These are phyloP conservation scores for Ypsolopha sequella DNA, from an alignment of 2,888 invertebrate species.

Conservation along the genomic window DNA sequence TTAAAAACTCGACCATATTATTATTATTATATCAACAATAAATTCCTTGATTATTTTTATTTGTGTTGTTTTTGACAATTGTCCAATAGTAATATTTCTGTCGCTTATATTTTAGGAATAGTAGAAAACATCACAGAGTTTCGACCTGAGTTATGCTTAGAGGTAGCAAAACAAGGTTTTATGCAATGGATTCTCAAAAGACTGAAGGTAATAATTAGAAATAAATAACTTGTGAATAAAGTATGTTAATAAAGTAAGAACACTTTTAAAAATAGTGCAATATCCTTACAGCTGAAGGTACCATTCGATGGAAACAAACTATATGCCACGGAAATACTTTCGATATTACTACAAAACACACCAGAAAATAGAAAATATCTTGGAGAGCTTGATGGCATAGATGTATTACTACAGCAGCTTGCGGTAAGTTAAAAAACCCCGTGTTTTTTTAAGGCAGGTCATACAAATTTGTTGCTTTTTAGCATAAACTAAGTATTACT, in stretches of 20 bases:
- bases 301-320: conserved; percentile 96
- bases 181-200: conserved; percentile 93
- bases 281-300: conserved; percentile 72
- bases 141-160: conserved; percentile 83
- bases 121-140: conserved; percentile 97
- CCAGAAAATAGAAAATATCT: conserved; percentile 83
- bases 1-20: too few species aligned
- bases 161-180: conserved; percentile 92
- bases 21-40: too few species aligned
- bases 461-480: too few species aligned
- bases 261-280: too few species aligned
- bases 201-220: conserved; percentile 71
- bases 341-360: conserved; percentile 93
- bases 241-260: too few species aligned
- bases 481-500: too few species aligned
- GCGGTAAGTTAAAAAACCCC: conserved; percentile 70
- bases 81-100: neutral
- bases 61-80: too few species aligned
- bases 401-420: conserved; percentile 93
- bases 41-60: too few species aligned
- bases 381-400: conserved; percentile 96
- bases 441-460: too few species aligned
- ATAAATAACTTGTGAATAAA: too few species aligned
- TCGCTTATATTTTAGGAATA: conserved; percentile 70
- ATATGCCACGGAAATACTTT: conserved; percentile 95